Evolutionary conservation across 2,888 invertebrate genomes (phyloP), one percentile per base, ranked within the genome.

Genomic region (Camponotus fellah): DNA sequence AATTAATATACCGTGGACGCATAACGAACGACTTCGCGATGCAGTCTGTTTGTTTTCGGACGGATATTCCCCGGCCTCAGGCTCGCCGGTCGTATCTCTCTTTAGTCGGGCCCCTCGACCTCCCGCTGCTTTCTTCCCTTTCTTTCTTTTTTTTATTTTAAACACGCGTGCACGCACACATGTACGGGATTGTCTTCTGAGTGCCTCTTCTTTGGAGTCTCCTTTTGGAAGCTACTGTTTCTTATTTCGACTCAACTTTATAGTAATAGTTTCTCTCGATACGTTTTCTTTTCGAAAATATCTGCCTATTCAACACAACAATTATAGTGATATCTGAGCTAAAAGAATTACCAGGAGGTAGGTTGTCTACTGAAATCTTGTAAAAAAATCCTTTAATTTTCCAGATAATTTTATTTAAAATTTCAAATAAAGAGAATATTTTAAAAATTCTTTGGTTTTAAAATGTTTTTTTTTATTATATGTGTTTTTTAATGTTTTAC

Each of bases 1-100:
- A 94, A 94, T 94, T 94, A 94, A 94, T 94, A 94, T 94, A 93
- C 94, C 93, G 91, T 89, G 92, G 91, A 92, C 93, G 93, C 92
- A 94, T 94, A 94, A 94, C 93, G 94, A 94, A 94, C 93, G 93
- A 91, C 92, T 91, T 88, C 87, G 91, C 89, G 92, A 89, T 90
- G 91, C 92, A 92, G 92, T 92, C 91, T 94, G 94, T 94, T 94
- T 94, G 94, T 94, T 94, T 94, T 94, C 92, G 92, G 93, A 90
- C 89, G 90, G 89, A 84, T 88, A 89, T 86, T 87, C 86, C 87
- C 83, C 89, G 84, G 79, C 85, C 77, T 65, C 87, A 85, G 87
- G 84, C 90, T 86, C 87, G 89, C 86, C 87, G 88, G 85, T 84
- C 88, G 89, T 89, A 90, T 91, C 89, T 91, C 90, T 88, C 88